These are phyloP conservation scores for Oryzias celebensis DNA, from an alignment of 2,113 vertebrate species.

Conservation along the genomic window DNA sequence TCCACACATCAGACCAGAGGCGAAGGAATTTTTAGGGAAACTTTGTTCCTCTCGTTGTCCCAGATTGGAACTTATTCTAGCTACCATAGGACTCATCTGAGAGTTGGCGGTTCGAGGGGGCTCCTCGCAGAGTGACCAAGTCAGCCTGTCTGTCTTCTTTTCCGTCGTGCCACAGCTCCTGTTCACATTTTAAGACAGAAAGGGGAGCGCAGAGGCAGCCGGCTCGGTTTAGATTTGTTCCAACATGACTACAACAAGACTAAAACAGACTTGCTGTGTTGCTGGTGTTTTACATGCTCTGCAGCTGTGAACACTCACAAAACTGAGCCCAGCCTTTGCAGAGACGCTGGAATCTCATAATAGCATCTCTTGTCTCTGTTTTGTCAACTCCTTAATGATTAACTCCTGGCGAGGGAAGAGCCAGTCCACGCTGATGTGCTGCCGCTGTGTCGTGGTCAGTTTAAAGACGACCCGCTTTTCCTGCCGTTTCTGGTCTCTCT, in stretches of 20 bases:
- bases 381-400: constrained; percentile 15
- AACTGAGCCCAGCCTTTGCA: constrained; percentile 3
- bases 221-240: constrained; percentile 36
- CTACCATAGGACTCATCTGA: constrained; percentile 8
- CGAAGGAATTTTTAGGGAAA: too few species aligned
- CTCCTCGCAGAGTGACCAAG: neutral
- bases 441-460: neutral
- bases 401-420: constrained; percentile 11
- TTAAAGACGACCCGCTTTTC: neutral
- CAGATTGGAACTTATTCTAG: neutral
- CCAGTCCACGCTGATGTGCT: neutral
- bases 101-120: neutral
- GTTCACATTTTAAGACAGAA: constrained; percentile 15
- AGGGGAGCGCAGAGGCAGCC: constrained; percentile 22
- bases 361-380: constrained; percentile 3
- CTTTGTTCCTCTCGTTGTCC: too few species aligned
- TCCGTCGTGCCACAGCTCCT: constrained; percentile 24
- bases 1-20: too few species aligned
- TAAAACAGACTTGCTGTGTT: constrained; percentile 36
- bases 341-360: neutral
- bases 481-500: constrained; percentile 11
- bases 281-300: constrained; percentile 15
- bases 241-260: constrained; percentile 28
- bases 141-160: constrained; percentile 42
- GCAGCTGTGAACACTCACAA: neutral